These are phyloP conservation scores for human DNA, from an alignment of 2,113 vertebrate genomes.

Conservation along the genomic window DNA sequence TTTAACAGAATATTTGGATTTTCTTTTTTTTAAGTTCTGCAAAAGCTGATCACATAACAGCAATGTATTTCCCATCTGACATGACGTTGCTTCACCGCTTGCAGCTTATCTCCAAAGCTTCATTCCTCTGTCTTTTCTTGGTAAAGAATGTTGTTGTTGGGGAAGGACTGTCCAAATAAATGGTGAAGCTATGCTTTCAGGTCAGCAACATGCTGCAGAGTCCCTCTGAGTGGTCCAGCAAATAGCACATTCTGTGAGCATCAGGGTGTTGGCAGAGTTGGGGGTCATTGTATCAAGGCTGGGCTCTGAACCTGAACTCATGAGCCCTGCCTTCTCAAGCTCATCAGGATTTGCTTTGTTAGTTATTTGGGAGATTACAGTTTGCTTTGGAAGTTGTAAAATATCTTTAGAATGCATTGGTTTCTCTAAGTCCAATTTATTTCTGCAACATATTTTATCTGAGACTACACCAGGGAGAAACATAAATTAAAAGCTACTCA, in stretches of 20 bases:
- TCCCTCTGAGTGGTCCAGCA: slow-evolving; percentile 74
- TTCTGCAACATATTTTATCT: neutral
- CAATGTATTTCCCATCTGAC: neutral
- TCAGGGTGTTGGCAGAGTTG: slow-evolving; percentile 88
- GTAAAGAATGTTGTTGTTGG: neutral
- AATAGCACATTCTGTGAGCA: slow-evolving; percentile 82
- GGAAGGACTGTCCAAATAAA: fast-evolving
- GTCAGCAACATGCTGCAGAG: neutral
- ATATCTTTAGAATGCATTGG: neutral
- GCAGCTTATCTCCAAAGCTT: neutral
- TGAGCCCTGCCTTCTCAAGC: neutral
- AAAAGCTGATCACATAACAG: neutral
- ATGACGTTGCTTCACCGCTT: neutral
- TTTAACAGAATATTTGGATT: neutral
- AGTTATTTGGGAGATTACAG: neutral
- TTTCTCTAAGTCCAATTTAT: neutral
- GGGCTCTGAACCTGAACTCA: neutral
- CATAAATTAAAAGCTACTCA: neutral
- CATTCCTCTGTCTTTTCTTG: neutral
- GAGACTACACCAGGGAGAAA: neutral
- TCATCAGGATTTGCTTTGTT: neutral
- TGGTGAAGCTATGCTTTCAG: fast-evolving
- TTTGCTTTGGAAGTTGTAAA: neutral
- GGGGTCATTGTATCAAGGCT: slow-evolving; percentile 67
- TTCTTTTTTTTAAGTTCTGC: neutral